Evolutionary conservation across 2,888 invertebrate species (phyloP), one percentile per base, ranked within the genome.

Genomic region (Nemapogon koenigi): DNA sequence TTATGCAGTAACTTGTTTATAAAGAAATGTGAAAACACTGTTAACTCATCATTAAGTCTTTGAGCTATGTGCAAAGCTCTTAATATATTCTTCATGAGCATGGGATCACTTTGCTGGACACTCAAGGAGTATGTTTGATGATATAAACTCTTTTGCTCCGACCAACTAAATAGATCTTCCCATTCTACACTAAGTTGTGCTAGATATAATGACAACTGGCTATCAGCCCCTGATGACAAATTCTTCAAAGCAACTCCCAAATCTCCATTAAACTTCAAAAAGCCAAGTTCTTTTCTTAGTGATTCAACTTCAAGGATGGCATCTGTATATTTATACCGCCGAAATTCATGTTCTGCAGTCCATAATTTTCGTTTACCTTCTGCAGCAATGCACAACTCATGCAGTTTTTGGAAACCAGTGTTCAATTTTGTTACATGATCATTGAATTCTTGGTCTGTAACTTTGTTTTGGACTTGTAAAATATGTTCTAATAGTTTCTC

Each of bases 101-200:
- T 42, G 1, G 64, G 62, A 43, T 80, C 79, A 50, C 66, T 70
- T 45, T 75, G 75, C 43, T 73, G 67, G 1, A 78, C 63, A 2
- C 69, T 64, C 22, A 78, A 40, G 1, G 72, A 70, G 41, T 70
- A 76, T 0, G 63, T 66, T 2, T 69, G 50, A 38, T 53, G 61
- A 42, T 59, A 53, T 0, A 70, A 48, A n/a, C 69, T 62, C 48
- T 58, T 65, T 38, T 59, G 62, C 43, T 72, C 68, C 1, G 62
- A 58, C 76, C 76, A 78, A 19, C 57, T 57, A 39, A 78, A 78
- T 13, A 76, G 62, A 19, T 70, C 67, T 39, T 76, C 72, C 76
- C 75, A 76, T 51, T 78, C 75, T 16, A 61, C 48, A 42, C 73
- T 73, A n/a, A 76, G 45, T 30, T 73, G 65, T 2, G 76, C 72